phyloP scores from a whole-genome alignment of 2,113 vertebrate genomes.

The Hyperopisus bebe region DNA sequence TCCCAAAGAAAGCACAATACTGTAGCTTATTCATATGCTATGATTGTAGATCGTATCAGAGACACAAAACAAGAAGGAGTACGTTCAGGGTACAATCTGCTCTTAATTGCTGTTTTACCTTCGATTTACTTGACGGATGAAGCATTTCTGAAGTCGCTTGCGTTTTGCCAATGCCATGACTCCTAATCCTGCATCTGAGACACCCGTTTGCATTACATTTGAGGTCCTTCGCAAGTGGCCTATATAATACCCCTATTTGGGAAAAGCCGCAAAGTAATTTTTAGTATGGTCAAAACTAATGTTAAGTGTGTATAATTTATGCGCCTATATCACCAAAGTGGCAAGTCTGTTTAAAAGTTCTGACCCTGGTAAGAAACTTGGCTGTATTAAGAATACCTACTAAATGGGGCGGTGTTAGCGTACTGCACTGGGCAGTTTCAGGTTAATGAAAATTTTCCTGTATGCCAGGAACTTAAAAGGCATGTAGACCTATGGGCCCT shows the following conservation, averaged over 20 bases:
- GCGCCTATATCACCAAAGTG: background rate
- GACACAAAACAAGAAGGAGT: background rate
- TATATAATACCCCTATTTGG: background rate
- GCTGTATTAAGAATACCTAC: background rate
- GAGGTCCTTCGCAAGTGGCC: background rate
- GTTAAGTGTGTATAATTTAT: background rate
- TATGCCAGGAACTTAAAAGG: background rate
- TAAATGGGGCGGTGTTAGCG: background rate
- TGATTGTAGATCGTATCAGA: background rate
- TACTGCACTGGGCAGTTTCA: background rate
- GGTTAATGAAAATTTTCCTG: background rate
- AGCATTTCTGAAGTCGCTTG: background rate
- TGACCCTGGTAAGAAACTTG: background rate
- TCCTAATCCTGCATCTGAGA: background rate
- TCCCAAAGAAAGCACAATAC: background rate
- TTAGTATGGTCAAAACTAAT: background rate
- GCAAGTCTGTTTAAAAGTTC: background rate
- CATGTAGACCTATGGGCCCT: background rate
- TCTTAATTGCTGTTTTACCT: background rate
- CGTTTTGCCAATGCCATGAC: background rate
- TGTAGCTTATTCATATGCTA: background rate
- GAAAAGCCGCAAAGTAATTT: background rate
- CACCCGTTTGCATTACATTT: background rate
- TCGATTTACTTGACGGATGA: background rate
- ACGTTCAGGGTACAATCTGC: background rate